Percentiles rank a stretch among this genome's conserved stretches.
These are phyloP conservation scores for Epinephelus lanceolatus DNA, from an alignment of 2,113 vertebrate species.

Conservation along the genomic window DNA sequence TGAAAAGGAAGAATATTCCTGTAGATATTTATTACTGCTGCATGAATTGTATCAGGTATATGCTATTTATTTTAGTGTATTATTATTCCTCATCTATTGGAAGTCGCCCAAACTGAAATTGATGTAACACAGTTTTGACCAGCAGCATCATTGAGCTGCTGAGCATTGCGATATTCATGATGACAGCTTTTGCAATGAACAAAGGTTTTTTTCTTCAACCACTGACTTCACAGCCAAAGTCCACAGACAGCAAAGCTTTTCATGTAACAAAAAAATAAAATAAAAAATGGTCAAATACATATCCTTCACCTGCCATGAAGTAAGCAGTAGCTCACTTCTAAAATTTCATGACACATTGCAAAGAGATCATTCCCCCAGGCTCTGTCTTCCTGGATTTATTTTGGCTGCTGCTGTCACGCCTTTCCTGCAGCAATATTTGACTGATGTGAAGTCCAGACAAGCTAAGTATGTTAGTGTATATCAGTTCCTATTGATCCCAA, in stretches of 20 bases:
- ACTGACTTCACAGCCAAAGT: conserved; percentile 16
- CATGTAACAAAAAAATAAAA: conserved; percentile 24
- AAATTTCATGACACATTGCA: conserved; percentile 52
- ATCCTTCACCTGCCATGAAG: conserved; percentile 49
- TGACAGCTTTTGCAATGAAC: conserved; percentile 37
- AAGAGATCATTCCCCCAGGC: conserved; percentile 49
- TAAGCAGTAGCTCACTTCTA: conserved; percentile 40
- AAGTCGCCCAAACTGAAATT: not conserved
- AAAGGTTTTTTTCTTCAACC: conserved; percentile 28
- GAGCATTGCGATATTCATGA: conserved; percentile 41
- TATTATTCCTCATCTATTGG: not conserved
- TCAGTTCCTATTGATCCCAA: conserved; percentile 20
- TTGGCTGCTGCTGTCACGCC: conserved; percentile 49
- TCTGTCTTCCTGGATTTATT: conserved; percentile 52
- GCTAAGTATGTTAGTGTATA: conserved; percentile 22
- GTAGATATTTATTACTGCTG: not conserved
- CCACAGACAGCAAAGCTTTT: conserved; percentile 35
- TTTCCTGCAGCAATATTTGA: conserved; percentile 46
- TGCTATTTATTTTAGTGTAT: not conserved
- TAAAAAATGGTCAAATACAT: conserved; percentile 28
- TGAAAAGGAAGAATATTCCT: not conserved
- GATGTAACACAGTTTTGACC: conserved; percentile 5
- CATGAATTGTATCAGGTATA: not conserved
- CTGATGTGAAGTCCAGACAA: conserved; percentile 45
- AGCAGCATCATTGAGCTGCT: conserved; percentile 3